phyloP scores from a whole-genome alignment of 2,888 invertebrate species.

The Epistrophe eligans region DNA sequence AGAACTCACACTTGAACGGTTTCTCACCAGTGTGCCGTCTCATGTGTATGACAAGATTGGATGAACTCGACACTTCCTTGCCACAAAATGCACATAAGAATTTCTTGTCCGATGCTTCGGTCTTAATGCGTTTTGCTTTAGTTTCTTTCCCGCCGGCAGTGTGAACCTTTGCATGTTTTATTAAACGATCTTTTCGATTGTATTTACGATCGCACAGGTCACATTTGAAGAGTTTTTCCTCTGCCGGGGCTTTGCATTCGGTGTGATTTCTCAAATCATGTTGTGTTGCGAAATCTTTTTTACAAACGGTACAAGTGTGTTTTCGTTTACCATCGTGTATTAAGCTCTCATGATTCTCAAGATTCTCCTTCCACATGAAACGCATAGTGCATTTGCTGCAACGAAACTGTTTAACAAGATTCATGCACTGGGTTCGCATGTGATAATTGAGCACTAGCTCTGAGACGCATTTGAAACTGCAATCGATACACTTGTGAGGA shows the following conservation, averaged over 20 bases:
- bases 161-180: slow-evolving; percentile 79
- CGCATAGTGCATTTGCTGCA: slow-evolving; percentile 81
- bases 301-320: slow-evolving; percentile 54
- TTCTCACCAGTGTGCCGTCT: slow-evolving; percentile 88
- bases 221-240: slow-evolving; percentile 79
- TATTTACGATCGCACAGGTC: slow-evolving; percentile 81
- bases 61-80: slow-evolving; percentile 86
- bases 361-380: slow-evolving; percentile 82
- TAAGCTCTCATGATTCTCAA: slow-evolving; percentile 78
- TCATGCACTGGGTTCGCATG: slow-evolving; percentile 83
- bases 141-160: slow-evolving; percentile 45
- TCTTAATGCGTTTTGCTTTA: slow-evolving; percentile 44
- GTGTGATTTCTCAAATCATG: slow-evolving; percentile 58
- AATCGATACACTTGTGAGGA: slow-evolving; percentile 85
- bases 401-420: slow-evolving; percentile 79
- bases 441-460: slow-evolving; percentile 85
- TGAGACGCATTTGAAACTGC: slow-evolving; percentile 85
- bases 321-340: slow-evolving; percentile 62
- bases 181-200: slow-evolving; percentile 81
- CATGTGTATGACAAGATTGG: slow-evolving; percentile 88
- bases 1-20: slow-evolving; percentile 87
- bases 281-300: slow-evolving; percentile 60
- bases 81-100: slow-evolving; percentile 86
- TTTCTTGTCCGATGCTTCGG: slow-evolving; percentile 82
- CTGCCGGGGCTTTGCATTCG: slow-evolving; percentile 58